Evolutionary conservation across 2,888 invertebrate species (phyloP).

Genomic region (Oligia strigilis): DNA sequence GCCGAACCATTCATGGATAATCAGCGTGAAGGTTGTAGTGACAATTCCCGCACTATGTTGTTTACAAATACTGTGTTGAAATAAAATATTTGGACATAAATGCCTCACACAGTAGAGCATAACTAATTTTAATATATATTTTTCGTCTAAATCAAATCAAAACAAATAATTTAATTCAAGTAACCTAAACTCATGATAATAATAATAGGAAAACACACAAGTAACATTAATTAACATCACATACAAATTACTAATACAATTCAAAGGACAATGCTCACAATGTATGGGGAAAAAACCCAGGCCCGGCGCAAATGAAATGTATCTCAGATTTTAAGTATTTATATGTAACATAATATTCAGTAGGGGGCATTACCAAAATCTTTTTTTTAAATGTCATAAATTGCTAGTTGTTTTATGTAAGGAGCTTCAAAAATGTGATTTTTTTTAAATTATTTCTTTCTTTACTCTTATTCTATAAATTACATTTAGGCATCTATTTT

Average conservation of each 20-base stretch:
- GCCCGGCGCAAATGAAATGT: too few species aligned
- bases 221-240: neutral
- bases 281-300: too few species aligned
- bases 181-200: neutral
- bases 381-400: too few species aligned
- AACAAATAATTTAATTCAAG: neutral
- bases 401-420: too few species aligned
- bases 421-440: too few species aligned
- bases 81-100: constrained; percentile 20
- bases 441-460: too few species aligned
- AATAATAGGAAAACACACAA: neutral
- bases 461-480: too few species aligned
- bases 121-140: neutral
- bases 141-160: neutral
- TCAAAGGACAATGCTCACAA: too few species aligned
- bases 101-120: neutral
- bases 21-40: constrained; percentile 36
- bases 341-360: too few species aligned
- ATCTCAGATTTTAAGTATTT: too few species aligned
- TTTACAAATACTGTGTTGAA: constrained; percentile 13
- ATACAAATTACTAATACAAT: neutral
- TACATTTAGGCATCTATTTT: too few species aligned
- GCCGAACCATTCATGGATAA: neutral
- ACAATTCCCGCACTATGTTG: neutral
- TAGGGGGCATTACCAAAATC: too few species aligned